phyloP scores from a whole-genome alignment of 2,113 vertebrate species.

The Stercorarius parasiticus region DNA sequence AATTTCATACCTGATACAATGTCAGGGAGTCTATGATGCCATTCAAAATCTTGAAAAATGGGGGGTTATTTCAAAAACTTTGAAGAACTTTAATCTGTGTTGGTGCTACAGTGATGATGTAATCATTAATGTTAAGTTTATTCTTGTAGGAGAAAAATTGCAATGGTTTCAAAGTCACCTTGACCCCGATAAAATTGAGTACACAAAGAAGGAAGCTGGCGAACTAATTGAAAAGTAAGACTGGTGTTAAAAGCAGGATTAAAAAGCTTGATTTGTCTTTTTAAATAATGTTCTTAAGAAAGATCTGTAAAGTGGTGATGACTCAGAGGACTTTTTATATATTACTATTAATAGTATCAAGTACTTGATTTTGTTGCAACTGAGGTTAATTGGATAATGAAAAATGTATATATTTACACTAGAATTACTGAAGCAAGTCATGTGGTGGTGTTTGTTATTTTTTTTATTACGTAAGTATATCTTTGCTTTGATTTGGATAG shows the following conservation, averaged over 20 bases:
- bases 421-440: not conserved
- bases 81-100: not conserved
- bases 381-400: not conserved
- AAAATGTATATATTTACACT: not conserved
- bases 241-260: not conserved
- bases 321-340: not conserved
- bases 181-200: constrained; percentile 79
- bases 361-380: not conserved
- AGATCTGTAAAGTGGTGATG: not conserved
- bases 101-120: not conserved
- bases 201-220: constrained; percentile 87
- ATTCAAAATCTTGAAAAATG: not conserved
- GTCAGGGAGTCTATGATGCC: not conserved
- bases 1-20: not conserved
- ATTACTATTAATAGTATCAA: not conserved
- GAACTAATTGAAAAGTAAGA: constrained; percentile 88
- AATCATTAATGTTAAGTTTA: not conserved
- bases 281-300: not conserved
- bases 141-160: constrained; percentile 88
- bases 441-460: not conserved
- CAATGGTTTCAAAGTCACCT: constrained; percentile 92
- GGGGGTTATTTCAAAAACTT: not conserved
- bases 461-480: not conserved
- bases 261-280: not conserved
- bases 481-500: not conserved